phyloP scores from a whole-genome alignment of 2,888 invertebrate species.

The Drosophila dives region DNA sequence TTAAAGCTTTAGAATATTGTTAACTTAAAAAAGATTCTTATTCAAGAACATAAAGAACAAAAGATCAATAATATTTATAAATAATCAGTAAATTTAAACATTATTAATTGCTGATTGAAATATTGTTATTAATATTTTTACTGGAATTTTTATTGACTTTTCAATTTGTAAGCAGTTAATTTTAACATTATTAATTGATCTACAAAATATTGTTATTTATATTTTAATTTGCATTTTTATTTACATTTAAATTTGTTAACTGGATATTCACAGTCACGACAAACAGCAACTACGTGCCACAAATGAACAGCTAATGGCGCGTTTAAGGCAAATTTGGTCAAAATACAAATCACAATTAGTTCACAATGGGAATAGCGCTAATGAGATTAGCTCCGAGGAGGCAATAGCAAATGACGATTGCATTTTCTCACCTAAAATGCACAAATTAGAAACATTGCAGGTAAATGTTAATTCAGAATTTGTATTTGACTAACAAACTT shows the following conservation, averaged over 20 bases:
- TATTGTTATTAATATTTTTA: too few species aligned
- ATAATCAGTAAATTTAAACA: neutral
- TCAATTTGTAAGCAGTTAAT: neutral
- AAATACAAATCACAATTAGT: constrained; percentile 82
- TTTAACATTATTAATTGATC: too few species aligned
- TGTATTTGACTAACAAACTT: constrained; percentile 64
- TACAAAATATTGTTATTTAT: neutral
- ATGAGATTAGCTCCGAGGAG: constrained; percentile 46
- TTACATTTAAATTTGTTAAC: constrained; percentile 11
- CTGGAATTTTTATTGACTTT: too few species aligned
- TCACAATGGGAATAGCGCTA: constrained; percentile 44
- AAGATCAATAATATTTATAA: neutral
- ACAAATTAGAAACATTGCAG: constrained; percentile 51
- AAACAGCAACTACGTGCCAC: constrained; percentile 82
- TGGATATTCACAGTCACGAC: constrained; percentile 75
- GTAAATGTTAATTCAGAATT: constrained; percentile 53
- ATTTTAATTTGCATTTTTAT: constrained; percentile 1
- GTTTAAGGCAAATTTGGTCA: constrained; percentile 83
- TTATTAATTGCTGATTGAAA: neutral
- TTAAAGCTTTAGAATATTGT: too few species aligned
- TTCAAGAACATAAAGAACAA: neutral
- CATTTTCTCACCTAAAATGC: constrained; percentile 55
- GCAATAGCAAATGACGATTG: constrained; percentile 68
- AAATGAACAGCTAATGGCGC: constrained; percentile 84
- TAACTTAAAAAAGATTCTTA: too few species aligned